Base-by-base conservation (phyloP, 2,888 invertebrate species). In the Hesperia comma region DNA sequence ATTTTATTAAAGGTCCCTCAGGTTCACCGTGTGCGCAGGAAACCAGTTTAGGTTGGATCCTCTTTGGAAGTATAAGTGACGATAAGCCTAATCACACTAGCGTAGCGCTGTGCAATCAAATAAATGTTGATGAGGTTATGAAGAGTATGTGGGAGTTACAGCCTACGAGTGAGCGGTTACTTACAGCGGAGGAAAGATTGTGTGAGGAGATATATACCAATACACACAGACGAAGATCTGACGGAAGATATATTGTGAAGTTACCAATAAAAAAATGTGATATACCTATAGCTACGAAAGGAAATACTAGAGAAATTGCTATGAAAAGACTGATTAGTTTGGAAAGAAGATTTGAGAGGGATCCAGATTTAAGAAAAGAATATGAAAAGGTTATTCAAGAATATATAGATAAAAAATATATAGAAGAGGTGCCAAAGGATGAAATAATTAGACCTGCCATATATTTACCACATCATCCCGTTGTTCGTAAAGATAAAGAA, bases 391-490 rank as follows among this genome's bases (percentile, higher is more conserved):
- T 63, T n/a, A 53, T 68, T 1, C 33, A 68, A 17, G 68, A 68
- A 57, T 68, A 64, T 17, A 33, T 57, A 7, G 19, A 60, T 12
- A 32, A 56, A 40, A 49, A 61, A 15, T 49, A 68, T 40, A 64
- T 64, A 15, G 64, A 64, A 61, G 61, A 63, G 56, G 51, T 68
- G 8, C 63, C 55, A 10, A 26, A 43, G 14, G 14, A 53, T 57
- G 64, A 68, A 53, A 51, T 63, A 49, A 32, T 19, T 19, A 63
- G 14, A 10, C 63, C 46, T 37, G 51, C 49, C 12, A 63, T 70
- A 21, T 70, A 70, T 51, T 64, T 70, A 68, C 63, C 61, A n/a
- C 67, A 69, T 53, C 69, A 67, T 56, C 56, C 69, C 5, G 69
- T 69, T 6, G 33, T 66, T 10, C 62, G 66, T 17, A 56, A 49